These are phyloP conservation scores for Machimus atricapillus DNA, from an alignment of 2,888 invertebrate genomes.

Conservation along the genomic window DNA sequence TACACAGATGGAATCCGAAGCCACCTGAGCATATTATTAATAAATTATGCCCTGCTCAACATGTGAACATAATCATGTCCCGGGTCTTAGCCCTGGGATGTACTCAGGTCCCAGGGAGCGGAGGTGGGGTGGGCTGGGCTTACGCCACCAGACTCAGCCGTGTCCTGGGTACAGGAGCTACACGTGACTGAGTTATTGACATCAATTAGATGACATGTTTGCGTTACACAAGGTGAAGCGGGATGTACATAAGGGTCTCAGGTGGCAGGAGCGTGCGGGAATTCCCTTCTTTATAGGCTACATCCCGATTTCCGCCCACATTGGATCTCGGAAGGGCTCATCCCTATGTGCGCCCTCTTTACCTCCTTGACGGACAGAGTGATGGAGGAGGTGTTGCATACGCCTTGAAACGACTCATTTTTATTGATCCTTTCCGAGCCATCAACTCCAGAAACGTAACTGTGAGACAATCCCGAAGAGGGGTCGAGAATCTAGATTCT, in stretches of 20 bases:
- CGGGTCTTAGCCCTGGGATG: constrained; percentile 10
- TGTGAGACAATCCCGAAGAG: background rate
- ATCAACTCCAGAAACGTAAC: background rate
- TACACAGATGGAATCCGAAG: constrained; percentile 17
- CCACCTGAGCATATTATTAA: constrained; percentile 39
- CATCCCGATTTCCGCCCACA: background rate
- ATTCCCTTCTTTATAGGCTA: background rate
- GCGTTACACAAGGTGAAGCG: background rate
- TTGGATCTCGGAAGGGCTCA: no score
- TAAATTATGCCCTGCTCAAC: constrained; percentile 34
- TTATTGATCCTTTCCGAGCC: constrained; percentile 26
- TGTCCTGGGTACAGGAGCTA: background rate
- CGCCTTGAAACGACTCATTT: constrained; percentile 31
- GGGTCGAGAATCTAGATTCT: background rate
- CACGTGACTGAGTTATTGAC: constrained; percentile 39
- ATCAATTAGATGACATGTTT: constrained; percentile 39
- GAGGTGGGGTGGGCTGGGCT: background rate
- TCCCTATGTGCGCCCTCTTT: background rate
- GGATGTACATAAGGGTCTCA: background rate
- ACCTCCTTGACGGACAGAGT: background rate
- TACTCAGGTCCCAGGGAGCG: background rate
- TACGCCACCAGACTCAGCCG: background rate
- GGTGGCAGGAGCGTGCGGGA: background rate
- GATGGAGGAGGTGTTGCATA: constrained; percentile 25
- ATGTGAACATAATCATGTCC: constrained; percentile 36